These are phyloP conservation scores for Drosophila azteca DNA, from an alignment of 1,140 invertebrate genomes.

Conservation along the genomic window DNA sequence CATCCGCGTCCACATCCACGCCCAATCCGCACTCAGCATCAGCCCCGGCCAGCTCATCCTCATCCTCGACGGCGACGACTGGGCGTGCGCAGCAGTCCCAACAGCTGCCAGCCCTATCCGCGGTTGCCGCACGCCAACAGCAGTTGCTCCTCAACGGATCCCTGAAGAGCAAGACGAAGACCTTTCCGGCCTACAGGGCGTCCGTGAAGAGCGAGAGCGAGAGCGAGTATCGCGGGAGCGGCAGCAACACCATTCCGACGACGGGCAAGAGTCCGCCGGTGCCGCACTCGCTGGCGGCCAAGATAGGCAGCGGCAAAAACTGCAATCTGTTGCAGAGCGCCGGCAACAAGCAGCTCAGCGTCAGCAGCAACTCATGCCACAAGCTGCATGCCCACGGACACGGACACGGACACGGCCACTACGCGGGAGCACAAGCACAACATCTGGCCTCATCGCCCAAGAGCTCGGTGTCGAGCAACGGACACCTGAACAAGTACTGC, in stretches of 20 bases:
- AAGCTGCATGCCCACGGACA: constrained; percentile 70
- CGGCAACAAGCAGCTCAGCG: constrained; percentile 62
- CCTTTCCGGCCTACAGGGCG: constrained; percentile 68
- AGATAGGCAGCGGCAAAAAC: constrained; percentile 77
- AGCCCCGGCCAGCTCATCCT: constrained; percentile 51
- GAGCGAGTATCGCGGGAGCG: constrained; percentile 63
- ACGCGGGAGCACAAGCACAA: constrained; percentile 33
- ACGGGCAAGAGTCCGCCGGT: constrained; percentile 75
- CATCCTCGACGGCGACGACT: constrained; percentile 20
- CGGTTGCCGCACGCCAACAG: constrained; percentile 69
- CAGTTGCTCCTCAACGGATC: constrained; percentile 75
- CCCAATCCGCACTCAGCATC: constrained; percentile 31
- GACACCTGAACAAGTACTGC: constrained; percentile 81
- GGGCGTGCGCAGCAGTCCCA: constrained; percentile 27
- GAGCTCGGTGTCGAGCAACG: constrained; percentile 81
- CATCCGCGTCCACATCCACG: constrained; percentile 16
- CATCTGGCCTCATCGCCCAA: constrained; percentile 73
- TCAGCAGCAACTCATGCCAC: constrained; percentile 81
- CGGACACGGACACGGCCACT: constrained; percentile 33
- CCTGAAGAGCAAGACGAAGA: constrained; percentile 70
- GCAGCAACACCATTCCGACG: constrained; percentile 71
- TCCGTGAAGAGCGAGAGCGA: constrained; percentile 76
- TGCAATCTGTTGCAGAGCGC: constrained; percentile 51
- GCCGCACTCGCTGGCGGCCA: constrained; percentile 79
- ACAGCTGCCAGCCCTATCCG: constrained; percentile 58